phyloP scores from a whole-genome alignment of 2,113 vertebrate species.

The Carettochelys insculpta region DNA sequence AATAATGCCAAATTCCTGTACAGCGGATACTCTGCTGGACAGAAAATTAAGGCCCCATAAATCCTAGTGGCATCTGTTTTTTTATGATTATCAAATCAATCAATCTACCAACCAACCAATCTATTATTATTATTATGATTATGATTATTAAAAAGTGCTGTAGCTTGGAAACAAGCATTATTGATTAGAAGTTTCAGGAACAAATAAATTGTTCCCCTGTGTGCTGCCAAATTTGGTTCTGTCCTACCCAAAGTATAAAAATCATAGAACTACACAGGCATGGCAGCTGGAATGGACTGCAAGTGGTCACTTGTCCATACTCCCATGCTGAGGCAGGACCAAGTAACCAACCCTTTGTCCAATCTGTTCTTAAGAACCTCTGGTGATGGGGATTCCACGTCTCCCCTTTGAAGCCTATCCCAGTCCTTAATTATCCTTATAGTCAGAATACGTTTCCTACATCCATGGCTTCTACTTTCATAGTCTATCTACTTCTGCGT shows the following conservation, averaged over 20 bases:
- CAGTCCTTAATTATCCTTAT: too few species aligned
- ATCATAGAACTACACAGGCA: background rate
- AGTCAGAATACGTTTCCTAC: too few species aligned
- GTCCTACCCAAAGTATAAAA: background rate
- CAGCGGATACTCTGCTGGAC: background rate
- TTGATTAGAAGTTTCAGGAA: conserved; percentile 11
- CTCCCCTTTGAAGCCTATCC: too few species aligned
- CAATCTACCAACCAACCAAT: too few species aligned
- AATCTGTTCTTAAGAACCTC: too few species aligned
- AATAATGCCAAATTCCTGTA: background rate
- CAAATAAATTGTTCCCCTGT: background rate
- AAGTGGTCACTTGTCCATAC: too few species aligned
- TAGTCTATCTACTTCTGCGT: background rate
- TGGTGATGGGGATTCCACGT: too few species aligned
- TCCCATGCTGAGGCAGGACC: too few species aligned
- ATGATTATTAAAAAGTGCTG: background rate
- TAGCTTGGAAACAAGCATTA: conserved; percentile 11
- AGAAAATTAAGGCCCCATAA: background rate
- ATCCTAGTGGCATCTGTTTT: background rate
- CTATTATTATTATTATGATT: too few species aligned
- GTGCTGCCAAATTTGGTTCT: fast-evolving
- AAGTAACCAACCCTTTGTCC: too few species aligned
- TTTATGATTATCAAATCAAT: background rate
- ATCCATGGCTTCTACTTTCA: background rate
- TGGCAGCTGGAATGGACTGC: too few species aligned